Evolutionary conservation across 2,113 vertebrate genomes (phyloP), one percentile per base, ranked within the genome.

Genomic region (Copsychus sechellarum): DNA sequence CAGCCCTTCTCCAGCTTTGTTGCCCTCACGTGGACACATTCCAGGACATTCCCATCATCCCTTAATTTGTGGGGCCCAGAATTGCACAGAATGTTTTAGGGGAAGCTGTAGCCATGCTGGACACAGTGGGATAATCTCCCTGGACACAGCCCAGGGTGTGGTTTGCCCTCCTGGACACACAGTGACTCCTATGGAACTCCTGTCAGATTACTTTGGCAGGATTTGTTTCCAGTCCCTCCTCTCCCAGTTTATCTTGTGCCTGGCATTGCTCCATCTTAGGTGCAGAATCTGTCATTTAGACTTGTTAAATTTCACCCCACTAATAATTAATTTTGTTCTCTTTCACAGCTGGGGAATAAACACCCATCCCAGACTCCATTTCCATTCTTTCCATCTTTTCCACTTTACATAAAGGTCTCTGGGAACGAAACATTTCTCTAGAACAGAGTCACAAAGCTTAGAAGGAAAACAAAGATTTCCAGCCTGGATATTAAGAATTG

Each of bases 51-150:
- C 15, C 31, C 26, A 22, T 57, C n/a, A 25, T 40, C 51, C 33
- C 65, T 36, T 36, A 23, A 47, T 38, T 38, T 14, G 38, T 38
- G 50, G 25, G 43, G 8, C 38, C 4, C 31, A 18, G 60, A 42
- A 17, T 2, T 47, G 23, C 18, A 18, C 38, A 48, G 23, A 42
- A 4, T 11, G 20, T 25, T 91, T 15, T 40, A 50, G 61, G 12
- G 26, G n/a, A 58, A 25, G 28, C 28, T 1, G 1, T 3, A 57
- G 12, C 48, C 60, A 6, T 0, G 5, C 38, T 16, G 24, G 43
- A 10, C 33, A 25, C 33, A 62, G 31, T 0, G 0, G 62, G 50
- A 80, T 65, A 13, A 70, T 84, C 31, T 36, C 34, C 14, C 50
- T 14, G 42, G 54, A 45, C 62, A 38, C 62, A 40, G 57, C 42